Base-by-base conservation (phyloP, 2,888 invertebrate species). In the Xestoiulus laeticollis region DNA sequence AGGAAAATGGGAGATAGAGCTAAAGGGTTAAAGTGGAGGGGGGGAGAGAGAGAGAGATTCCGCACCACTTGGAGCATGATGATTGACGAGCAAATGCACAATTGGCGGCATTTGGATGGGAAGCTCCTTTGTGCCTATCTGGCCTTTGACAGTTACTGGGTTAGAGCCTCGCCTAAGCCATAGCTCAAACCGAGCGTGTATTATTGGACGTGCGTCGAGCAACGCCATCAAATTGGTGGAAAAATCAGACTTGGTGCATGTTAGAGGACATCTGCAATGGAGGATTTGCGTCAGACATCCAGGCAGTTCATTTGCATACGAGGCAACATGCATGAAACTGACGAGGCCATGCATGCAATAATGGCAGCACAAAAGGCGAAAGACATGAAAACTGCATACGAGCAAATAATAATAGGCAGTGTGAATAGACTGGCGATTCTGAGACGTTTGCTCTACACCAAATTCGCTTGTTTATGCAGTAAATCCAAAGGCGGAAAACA, bases 111-210 rank as follows among this genome's bases (percentile, higher is more conserved):
- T 48, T 59, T n/a, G 53, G 53, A 59, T n/a, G 53, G 53, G n/a
- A 59, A 59, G 48, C 53, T 59, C 53, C 53, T n/a, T 59, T 59
- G 53, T 59, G 53, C 53, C 53, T 59, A 59, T 59, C 53, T 59
- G 53, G 53, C 53, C 53, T 59, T 59, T 59, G 53, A 59, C 53
- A 59, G 48, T 48, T 48, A 48, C 48, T 48, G 48, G 48, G 48
- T 19, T 48, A 48, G 53, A 59, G 53, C 53, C 53, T n/a, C 53
- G 53, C n/a, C 53, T 59, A n/a, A 59, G 53, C 53, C 53, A 59
- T 59, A 59, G 53, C 53, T 59, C 53, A 59, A 59, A 59, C 53
- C 53, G 53, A 59, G 53, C 53, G 53, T 59, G 53, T 16, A 59
- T 59, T 59, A 59, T 59, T 59, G n/a, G 53, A 59, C 53, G 53